A percentile compares a stretch with the other conserved stretches of the same genome.
These are phyloP conservation scores for Scaptomyza parva DNA, from an alignment of 2,888 invertebrate genomes.

Conservation along the genomic window DNA sequence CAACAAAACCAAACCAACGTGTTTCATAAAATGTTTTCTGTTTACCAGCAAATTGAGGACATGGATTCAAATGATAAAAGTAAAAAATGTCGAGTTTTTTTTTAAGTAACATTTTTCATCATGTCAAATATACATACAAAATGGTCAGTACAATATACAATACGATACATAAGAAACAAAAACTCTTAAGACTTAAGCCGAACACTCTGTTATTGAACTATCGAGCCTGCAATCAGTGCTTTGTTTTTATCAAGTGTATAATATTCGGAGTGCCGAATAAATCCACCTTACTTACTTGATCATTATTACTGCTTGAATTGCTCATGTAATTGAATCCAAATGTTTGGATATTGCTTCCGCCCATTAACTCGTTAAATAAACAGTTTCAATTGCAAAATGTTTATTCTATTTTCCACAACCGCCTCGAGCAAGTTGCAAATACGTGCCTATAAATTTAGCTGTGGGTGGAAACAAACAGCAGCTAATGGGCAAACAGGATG, in stretches of 20 bases:
- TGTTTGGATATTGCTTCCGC: conserved; percentile 9
- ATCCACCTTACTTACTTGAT: background rate
- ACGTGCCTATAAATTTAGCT: background rate
- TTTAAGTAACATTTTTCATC: conserved; percentile 6
- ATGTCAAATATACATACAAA: background rate
- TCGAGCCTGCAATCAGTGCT: no score
- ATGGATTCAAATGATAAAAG: conserved; percentile 20
- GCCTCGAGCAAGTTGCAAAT: conserved; percentile 13
- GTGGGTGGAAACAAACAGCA: conserved; percentile 17
- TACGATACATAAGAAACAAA: no score
- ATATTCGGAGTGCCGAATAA: background rate
- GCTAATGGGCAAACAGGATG: conserved; percentile 1
- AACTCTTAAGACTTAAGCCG: no score
- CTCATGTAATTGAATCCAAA: conserved; percentile 24
- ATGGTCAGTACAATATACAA: background rate
- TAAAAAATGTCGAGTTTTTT: conserved; percentile 3
- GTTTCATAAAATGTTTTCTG: conserved; percentile 21
- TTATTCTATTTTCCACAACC: conserved; percentile 26
- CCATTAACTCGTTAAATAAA: conserved; percentile 44
- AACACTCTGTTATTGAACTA: no score
- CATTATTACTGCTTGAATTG: conserved; percentile 7
- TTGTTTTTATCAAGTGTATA: background rate
- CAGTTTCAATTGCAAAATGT: conserved; percentile 38
- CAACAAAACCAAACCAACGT: conserved; percentile 24
- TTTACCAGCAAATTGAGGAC: conserved; percentile 27